phyloP scores from a whole-genome alignment of 2,888 invertebrate genomes.

The Hypomecis punctinalis region DNA sequence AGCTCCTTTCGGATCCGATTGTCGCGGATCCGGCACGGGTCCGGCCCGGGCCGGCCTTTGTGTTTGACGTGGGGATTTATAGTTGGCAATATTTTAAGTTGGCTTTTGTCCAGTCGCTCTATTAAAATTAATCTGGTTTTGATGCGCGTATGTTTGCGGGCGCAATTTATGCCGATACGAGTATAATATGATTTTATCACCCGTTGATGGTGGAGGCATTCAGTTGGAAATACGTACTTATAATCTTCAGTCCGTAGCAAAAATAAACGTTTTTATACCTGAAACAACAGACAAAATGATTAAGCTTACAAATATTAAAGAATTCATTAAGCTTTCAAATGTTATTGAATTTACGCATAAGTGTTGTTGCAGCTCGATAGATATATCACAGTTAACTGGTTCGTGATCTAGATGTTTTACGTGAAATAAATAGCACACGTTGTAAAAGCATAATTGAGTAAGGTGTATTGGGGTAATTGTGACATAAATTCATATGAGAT shows the following conservation, averaged over 20 bases:
- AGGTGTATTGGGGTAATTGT: too few species aligned
- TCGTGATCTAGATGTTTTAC: too few species aligned
- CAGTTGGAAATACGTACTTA: slow-evolving; percentile 2
- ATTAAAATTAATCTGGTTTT: slow-evolving; percentile 38
- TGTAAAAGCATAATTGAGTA: too few species aligned
- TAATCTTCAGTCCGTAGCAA: background rate
- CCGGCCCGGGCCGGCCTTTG: slow-evolving; percentile 34
- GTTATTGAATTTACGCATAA: background rate
- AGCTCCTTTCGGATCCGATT: slow-evolving; percentile 50
- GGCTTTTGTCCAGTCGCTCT: slow-evolving; percentile 44
- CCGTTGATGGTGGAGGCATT: background rate
- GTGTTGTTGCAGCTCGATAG: too few species aligned
- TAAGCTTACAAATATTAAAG: background rate
- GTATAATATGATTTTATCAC: slow-evolving; percentile 25
- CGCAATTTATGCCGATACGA: slow-evolving; percentile 25
- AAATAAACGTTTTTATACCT: slow-evolving; percentile 9
- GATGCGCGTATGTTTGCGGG: slow-evolving; percentile 36
- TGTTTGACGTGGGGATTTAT: slow-evolving; percentile 45
- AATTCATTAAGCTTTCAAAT: too few species aligned
- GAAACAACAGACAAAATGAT: slow-evolving; percentile 10
- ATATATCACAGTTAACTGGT: too few species aligned
- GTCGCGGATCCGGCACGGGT: slow-evolving; percentile 27
- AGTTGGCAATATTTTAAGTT: slow-evolving; percentile 46
- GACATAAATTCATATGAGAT: too few species aligned
- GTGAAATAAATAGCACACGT: too few species aligned